Percentiles rank a stretch among this genome's conserved stretches.
Evolutionary conservation across 2,113 vertebrate species (phyloP).

Genomic region (Atherinomorus stipes): DNA sequence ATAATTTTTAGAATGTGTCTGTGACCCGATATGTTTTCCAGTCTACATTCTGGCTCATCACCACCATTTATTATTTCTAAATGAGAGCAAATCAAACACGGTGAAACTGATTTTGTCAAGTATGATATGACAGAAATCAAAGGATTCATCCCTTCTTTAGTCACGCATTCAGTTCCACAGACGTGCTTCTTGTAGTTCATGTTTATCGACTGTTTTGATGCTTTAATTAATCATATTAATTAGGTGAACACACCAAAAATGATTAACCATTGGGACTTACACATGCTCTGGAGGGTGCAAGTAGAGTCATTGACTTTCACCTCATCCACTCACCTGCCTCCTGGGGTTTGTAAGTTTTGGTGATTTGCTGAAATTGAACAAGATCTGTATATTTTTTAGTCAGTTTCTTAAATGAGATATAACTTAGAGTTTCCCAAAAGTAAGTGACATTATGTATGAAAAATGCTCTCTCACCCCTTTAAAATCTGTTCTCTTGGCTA

Average conservation of each 20-base stretch:
- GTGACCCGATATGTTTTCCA: not conserved
- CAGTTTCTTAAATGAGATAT: constrained; percentile 16
- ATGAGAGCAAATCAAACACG: not conserved
- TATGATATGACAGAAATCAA: no score
- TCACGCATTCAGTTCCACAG: constrained; percentile 1
- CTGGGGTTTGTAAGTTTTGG: not conserved
- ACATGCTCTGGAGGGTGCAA: constrained; percentile 28
- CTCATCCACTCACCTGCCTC: not conserved
- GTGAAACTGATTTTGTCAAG: not conserved
- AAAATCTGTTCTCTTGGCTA: constrained; percentile 46
- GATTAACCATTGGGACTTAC: constrained; percentile 39
- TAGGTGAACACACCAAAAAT: not conserved
- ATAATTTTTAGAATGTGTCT: not conserved
- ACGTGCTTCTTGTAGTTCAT: not conserved
- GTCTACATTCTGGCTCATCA: not conserved
- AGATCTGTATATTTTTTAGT: constrained; percentile 27
- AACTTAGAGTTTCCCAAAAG: constrained; percentile 29
- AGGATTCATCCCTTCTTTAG: constrained; percentile 13
- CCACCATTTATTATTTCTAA: not conserved
- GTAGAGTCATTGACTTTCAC: constrained; percentile 23
- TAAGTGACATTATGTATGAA: constrained; percentile 33
- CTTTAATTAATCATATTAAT: not conserved
- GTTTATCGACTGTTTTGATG: constrained; percentile 28
- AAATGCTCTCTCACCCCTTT: constrained; percentile 20
- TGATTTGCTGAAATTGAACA: constrained; percentile 27